Evolutionary conservation across 2,113 vertebrate species (phyloP), one percentile per base, ranked within the genome.

Genomic region (Casuarius casuarius): DNA sequence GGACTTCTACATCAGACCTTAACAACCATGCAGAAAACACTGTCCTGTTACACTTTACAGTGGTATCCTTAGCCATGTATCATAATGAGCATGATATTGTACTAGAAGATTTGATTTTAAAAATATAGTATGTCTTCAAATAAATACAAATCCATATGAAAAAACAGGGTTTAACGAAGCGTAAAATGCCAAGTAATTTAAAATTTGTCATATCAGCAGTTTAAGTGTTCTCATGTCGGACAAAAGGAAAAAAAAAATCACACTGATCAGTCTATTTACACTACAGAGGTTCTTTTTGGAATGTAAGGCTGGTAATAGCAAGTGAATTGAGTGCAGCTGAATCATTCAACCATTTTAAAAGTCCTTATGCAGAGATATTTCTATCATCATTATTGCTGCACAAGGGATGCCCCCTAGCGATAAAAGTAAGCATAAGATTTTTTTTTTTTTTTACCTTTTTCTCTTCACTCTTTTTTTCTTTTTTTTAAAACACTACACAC

Each of bases 391-490:
- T 72, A 90, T 74, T 93, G 74, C 46, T 84, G 82, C 78, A 94
- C n/a, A 19, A 5, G 19, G 85, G 84, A 90, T 93, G 98, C 97
- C 98, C 97, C 54, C 98, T 98, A 98, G 97, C 94, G 98, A 95
- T 9, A 87, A 29, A 97, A 95, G 33, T 13, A 67, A 89, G 65
- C 17, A 81, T 13, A 76, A 40, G 28, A 62, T 14, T 48, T 40
- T 65, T 16, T 51, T 58, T 68, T 52, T 61, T 38, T 38, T 38
- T 38, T 35, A n/a, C 15, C 11, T 56, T 76, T 87, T 28, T 33
- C 15, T 2, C 33, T 28, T 40, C 8, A 15, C 25, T 28, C 13
- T 29, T 72, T 54, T 52, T 29, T 66, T 38, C 8, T 38, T 38
- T 38, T 38, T n/a, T n/a, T 38, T 54, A 78, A 48, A 86, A 54